Evolutionary conservation across 2,888 invertebrate genomes (phyloP), one percentile per base, ranked within the genome.

Genomic region (Anthrax anthrax): DNA sequence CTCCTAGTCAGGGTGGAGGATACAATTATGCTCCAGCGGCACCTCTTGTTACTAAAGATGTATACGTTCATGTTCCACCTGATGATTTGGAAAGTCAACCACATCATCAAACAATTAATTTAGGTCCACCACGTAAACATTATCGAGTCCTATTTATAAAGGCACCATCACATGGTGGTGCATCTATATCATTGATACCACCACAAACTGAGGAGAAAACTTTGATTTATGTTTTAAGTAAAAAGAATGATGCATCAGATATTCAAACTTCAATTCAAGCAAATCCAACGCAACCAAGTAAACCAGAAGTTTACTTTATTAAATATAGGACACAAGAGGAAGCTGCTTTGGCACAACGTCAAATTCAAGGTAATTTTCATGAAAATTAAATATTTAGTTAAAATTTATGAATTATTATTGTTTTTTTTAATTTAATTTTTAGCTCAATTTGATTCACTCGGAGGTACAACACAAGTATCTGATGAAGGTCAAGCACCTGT

Each of bases 401-500:
- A 65, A 54, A n/a, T n/a, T n/a, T n/a, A n/a, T n/a, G n/a, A n/a
- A n/a, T n/a, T n/a, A n/a, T 36, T 37, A 17, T 37, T 37, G 14
- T 36, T n/a, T 36, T 34, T 2, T 36, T 14, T n/a, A 29, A 40
- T 12, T 46, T 46, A 4, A 37, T 46, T 23, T 27, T n/a, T 27
- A 51, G 61, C 66, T 39, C 65, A 66, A 55, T 66, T 67, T 50
- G 67, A 66, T 51, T 56, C 63, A 16, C 56, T 67, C 52, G 66
- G 66, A 37, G 66, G 66, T 40, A 61, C 57, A 48, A 65, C 61
- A 49, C 67, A 65, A 47, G 52, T 67, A 16, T 60, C 63, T 43
- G 65, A 66, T 50, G 66, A 67, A 51, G 66, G 67, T 40, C 56
- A 63, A 40, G 64, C 65, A 18, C 63, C 64, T 8, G 61, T 67